A percentile compares a stretch with the other conserved stretches of the same genome.
Evolutionary conservation across 2,113 vertebrate species (phyloP).

Genomic region (Protobothrops flavoviridis): DNA sequence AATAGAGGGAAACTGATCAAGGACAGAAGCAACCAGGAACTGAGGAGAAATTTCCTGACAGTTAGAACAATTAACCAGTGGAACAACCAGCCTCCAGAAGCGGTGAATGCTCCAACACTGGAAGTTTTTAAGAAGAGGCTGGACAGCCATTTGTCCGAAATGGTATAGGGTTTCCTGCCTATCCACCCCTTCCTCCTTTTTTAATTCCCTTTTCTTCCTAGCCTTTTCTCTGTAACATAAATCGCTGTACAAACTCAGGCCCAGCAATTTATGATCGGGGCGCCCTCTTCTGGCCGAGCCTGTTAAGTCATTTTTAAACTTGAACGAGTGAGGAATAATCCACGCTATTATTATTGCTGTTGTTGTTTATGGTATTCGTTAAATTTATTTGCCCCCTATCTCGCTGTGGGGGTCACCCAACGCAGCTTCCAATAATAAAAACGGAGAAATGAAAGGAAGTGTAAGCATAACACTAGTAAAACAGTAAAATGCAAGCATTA

Average conservation of each 20-base stretch:
- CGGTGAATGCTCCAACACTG: no score
- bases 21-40: no score
- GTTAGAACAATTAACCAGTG: no score
- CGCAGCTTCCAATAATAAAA: neutral
- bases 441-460: neutral
- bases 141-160: no score
- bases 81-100: no score
- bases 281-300: constrained; percentile 52
- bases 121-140: no score
- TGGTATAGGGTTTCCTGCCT: no score
- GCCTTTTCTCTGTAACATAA: constrained; percentile 48
- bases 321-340: neutral
- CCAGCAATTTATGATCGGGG: neutral
- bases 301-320: neutral
- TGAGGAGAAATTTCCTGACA: no score
- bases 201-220: constrained; percentile 49
- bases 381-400: neutral
- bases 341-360: neutral
- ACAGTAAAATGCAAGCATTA: neutral
- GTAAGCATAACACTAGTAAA: neutral
- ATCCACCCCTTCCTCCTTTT: neutral
- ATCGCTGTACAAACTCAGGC: constrained; percentile 5
- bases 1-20: no score
- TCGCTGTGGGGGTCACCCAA: neutral
- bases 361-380: neutral